Conservation (phyloP, 2,797 vertebrate species). For the Channa striata region DNA sequence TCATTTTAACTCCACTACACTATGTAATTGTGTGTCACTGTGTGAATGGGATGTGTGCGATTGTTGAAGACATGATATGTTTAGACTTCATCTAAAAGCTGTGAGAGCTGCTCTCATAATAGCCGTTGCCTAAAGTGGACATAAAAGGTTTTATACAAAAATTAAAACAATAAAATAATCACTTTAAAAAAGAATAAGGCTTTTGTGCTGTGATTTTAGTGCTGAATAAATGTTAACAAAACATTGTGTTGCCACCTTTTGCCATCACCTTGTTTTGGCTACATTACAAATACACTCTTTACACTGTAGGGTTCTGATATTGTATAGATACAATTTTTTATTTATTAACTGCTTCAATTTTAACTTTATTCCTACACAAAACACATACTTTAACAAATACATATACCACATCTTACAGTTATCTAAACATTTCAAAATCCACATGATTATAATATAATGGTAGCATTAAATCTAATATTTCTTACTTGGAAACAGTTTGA, state of each 20-base stretch:
- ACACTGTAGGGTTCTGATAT: background rate
- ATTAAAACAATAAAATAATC: slow-evolving; percentile 80
- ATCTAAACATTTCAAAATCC: no score
- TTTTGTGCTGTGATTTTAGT: slow-evolving; percentile 15
- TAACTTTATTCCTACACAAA: no score
- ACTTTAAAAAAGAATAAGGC: slow-evolving; percentile 53
- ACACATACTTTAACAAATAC: no score
- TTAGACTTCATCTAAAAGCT: slow-evolving; percentile 76
- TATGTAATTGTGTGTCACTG: slow-evolving; percentile 68
- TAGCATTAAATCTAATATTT: no score
- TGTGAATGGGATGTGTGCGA: slow-evolving; percentile 58
- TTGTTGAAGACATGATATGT: slow-evolving; percentile 61
- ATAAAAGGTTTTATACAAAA: slow-evolving; percentile 81
- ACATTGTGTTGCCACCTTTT: background rate
- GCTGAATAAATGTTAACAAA: background rate
- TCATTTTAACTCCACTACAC: slow-evolving; percentile 69
- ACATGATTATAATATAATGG: no score
- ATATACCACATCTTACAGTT: no score
- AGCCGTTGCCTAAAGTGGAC: slow-evolving; percentile 84
- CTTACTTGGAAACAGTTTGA: no score
- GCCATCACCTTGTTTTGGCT: background rate
- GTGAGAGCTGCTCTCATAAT: slow-evolving; percentile 80
- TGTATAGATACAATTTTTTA: no score
- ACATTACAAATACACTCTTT: background rate
- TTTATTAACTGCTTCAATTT: no score